Conservation (phyloP, 2,797 vertebrate genomes). For the Atherinosoma microstoma region DNA sequence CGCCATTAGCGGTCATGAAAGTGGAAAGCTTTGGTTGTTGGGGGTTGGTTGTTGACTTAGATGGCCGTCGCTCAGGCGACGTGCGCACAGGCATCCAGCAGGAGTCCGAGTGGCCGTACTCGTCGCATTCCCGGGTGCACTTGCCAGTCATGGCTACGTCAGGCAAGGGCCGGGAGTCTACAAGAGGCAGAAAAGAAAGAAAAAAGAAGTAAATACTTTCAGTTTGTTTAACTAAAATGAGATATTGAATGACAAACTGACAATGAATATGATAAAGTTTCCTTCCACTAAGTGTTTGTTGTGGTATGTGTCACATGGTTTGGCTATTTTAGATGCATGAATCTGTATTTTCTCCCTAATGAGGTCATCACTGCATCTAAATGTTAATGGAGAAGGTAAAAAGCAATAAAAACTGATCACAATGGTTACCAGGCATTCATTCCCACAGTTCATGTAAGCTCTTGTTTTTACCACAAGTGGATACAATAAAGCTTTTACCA, state of each 20-base stretch:
- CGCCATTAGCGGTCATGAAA: slow-evolving; percentile 90
- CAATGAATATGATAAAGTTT: slow-evolving; percentile 16
- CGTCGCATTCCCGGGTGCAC: slow-evolving; percentile 97
- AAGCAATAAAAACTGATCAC: slow-evolving; percentile 48
- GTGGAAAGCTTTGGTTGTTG: slow-evolving; percentile 99
- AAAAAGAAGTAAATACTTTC: slow-evolving; percentile 28
- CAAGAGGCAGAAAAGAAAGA: slow-evolving; percentile 42
- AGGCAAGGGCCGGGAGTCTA: slow-evolving; percentile 98
- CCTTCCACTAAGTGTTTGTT: slow-evolving; percentile 58
- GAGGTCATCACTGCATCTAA: slow-evolving; percentile 66
- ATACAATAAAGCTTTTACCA: slow-evolving; percentile 21
- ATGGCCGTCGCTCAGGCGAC: slow-evolving; percentile 94
- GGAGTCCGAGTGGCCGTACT: slow-evolving; percentile 98
- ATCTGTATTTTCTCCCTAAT: slow-evolving; percentile 51
- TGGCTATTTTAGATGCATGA: slow-evolving; percentile 59
- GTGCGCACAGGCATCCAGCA: slow-evolving; percentile 99
- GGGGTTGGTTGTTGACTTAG: slow-evolving; percentile 90
- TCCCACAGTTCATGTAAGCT: slow-evolving; percentile 22
- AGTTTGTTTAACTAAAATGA: slow-evolving; percentile 43
- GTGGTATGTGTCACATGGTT: slow-evolving; percentile 73
- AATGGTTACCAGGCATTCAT: slow-evolving; percentile 43
- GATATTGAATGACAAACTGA: slow-evolving; percentile 39
- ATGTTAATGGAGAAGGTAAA: slow-evolving; percentile 58
- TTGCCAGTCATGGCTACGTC: slow-evolving; percentile 99
- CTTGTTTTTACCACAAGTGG: slow-evolving; percentile 36